A percentile compares a stretch with the other conserved stretches of the same genome.
These are phyloP conservation scores for Trypoxylon attenuatum DNA, from an alignment of 2,888 invertebrate genomes.

Conservation along the genomic window DNA sequence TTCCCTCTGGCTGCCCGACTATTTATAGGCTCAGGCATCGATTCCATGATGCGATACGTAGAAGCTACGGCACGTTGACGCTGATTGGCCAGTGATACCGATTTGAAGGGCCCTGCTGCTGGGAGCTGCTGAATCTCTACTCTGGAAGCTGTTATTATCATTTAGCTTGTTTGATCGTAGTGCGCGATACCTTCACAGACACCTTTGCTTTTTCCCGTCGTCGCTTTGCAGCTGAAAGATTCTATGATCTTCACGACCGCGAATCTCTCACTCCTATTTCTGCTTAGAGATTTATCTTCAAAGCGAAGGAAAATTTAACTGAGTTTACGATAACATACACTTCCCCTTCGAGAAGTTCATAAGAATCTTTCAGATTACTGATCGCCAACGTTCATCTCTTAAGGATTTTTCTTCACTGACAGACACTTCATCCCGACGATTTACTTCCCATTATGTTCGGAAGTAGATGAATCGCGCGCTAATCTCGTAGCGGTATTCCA, in stretches of 20 bases:
- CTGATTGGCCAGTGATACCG: constrained; percentile 53
- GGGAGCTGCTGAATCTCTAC: background rate
- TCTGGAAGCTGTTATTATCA: constrained; percentile 25
- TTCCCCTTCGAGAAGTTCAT: too few relatives aligned
- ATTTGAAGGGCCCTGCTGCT: constrained; percentile 31
- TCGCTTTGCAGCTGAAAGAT: too few relatives aligned
- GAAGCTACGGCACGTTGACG: constrained; percentile 35
- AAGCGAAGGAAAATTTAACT: too few relatives aligned
- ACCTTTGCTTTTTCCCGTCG: too few relatives aligned
- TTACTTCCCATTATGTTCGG: background rate
- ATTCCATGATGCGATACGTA: constrained; percentile 35
- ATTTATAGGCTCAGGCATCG: constrained; percentile 53
- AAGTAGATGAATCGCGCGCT: background rate
- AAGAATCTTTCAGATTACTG: too few relatives aligned
- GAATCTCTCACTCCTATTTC: too few relatives aligned
- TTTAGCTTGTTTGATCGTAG: constrained; percentile 15
- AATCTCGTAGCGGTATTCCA: background rate
- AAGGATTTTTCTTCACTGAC: background rate
- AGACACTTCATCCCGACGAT: background rate
- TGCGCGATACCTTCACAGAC: too few relatives aligned
- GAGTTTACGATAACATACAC: too few relatives aligned
- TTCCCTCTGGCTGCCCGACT: constrained; percentile 41
- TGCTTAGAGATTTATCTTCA: too few relatives aligned
- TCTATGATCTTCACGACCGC: too few relatives aligned
- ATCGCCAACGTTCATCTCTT: background rate